phyloP scores from a whole-genome alignment of 1,140 invertebrate species.

The Halictus rubicundus region DNA sequence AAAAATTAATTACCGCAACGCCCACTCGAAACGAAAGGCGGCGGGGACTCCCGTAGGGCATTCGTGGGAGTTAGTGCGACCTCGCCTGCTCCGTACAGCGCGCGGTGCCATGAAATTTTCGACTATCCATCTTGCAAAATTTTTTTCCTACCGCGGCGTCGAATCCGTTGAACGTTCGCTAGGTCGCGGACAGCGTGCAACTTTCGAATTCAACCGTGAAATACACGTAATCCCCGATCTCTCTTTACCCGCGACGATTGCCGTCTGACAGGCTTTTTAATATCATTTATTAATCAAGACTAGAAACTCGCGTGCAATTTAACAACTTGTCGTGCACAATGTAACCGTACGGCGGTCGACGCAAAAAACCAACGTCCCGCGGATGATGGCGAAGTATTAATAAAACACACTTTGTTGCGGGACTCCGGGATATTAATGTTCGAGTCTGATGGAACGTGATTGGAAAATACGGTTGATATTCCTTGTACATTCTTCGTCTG shows the following conservation, averaged over 20 bases:
- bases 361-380: not conserved
- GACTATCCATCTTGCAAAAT: not conserved
- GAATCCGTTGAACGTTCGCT: not conserved
- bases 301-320: not conserved
- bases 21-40: slow-evolving; percentile 59
- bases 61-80: slow-evolving; percentile 57
- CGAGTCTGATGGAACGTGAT: too few relatives aligned
- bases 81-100: not conserved
- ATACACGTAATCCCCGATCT: not conserved
- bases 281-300: slow-evolving; percentile 6
- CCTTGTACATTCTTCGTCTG: too few relatives aligned
- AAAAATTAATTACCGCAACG: slow-evolving; percentile 74
- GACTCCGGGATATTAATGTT: too few relatives aligned
- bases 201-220: slow-evolving; percentile 5
- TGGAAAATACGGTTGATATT: too few relatives aligned
- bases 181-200: not conserved
- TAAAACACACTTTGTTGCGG: too few relatives aligned
- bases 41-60: slow-evolving; percentile 56
- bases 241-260: not conserved
- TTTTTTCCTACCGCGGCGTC: not conserved
- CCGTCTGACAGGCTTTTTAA: not conserved
- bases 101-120: slow-evolving; percentile 8
- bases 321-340: not conserved
- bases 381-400: not conserved
- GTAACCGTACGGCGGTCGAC: not conserved